Conservation (phyloP, 2,797 vertebrate species). For the Macropus fuliginosus region DNA sequence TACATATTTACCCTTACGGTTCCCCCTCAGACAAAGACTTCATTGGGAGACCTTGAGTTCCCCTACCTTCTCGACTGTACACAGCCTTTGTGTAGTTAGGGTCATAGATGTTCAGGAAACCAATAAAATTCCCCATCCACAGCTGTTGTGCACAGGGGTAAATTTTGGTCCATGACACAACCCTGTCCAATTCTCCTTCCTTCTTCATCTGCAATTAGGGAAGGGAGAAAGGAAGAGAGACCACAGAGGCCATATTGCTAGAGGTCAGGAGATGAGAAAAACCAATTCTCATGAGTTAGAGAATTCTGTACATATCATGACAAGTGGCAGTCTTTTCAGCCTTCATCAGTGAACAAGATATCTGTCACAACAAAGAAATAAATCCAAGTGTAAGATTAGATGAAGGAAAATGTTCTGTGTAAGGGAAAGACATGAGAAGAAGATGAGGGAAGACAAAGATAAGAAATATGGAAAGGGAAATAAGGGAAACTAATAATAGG, state of each 20-base stretch:
- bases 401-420: background rate
- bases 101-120: constrained; percentile 87
- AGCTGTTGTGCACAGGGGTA: constrained; percentile 86
- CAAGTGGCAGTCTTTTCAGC: background rate
- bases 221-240: background rate
- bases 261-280: background rate
- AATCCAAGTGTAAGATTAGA: background rate
- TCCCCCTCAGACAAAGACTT: background rate
- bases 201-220: constrained; percentile 63
- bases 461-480: background rate
- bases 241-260: background rate
- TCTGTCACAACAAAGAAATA: background rate
- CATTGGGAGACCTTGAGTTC: background rate
- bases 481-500: background rate
- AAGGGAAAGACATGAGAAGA: background rate
- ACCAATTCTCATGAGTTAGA: background rate
- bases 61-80: constrained; percentile 86
- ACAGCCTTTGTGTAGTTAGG: constrained; percentile 91
- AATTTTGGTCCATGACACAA: constrained; percentile 80
- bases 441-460: background rate
- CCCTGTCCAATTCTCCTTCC: constrained; percentile 81
- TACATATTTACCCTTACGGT: background rate
- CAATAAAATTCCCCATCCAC: constrained; percentile 86
- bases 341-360: background rate
- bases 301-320: background rate